These are phyloP conservation scores for Sminthurides aquaticus DNA, from an alignment of 2,888 invertebrate genomes.

Conservation along the genomic window DNA sequence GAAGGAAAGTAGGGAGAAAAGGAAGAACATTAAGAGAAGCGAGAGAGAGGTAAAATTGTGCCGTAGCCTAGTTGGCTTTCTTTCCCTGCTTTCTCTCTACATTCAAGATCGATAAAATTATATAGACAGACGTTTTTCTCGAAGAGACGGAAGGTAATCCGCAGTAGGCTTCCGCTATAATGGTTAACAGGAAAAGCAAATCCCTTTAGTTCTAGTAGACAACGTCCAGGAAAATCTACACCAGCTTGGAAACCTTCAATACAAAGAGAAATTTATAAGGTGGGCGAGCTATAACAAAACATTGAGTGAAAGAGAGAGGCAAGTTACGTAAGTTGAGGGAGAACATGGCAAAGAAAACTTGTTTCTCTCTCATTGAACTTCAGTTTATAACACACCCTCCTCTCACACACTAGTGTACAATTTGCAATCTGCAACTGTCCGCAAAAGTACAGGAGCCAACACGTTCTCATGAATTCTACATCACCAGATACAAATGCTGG, in stretches of 20 bases:
- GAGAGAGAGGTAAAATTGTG: background rate
- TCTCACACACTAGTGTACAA: background rate
- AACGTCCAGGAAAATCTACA: no score
- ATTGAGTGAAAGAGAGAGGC: background rate
- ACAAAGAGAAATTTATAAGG: background rate
- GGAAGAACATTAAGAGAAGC: background rate
- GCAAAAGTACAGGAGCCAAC: no score
- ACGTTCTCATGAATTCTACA: no score
- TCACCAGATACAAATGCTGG: no score
- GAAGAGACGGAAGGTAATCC: background rate
- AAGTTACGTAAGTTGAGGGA: background rate
- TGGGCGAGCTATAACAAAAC: background rate
- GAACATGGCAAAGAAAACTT: background rate
- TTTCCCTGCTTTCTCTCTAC: background rate
- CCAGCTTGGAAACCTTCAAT: no score
- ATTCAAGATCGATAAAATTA: background rate
- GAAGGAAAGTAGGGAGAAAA: background rate
- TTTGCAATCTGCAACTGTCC: no score
- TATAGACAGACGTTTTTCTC: constrained; percentile 1
- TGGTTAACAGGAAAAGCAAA: no score
- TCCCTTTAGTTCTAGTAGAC: no score
- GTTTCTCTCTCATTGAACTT: background rate
- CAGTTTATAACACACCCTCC: no score
- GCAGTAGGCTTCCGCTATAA: constrained; percentile 2
- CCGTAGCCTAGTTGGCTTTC: background rate